Conservation (phyloP, 2,888 invertebrate species). For the Rhaphigaster nebulosa region DNA sequence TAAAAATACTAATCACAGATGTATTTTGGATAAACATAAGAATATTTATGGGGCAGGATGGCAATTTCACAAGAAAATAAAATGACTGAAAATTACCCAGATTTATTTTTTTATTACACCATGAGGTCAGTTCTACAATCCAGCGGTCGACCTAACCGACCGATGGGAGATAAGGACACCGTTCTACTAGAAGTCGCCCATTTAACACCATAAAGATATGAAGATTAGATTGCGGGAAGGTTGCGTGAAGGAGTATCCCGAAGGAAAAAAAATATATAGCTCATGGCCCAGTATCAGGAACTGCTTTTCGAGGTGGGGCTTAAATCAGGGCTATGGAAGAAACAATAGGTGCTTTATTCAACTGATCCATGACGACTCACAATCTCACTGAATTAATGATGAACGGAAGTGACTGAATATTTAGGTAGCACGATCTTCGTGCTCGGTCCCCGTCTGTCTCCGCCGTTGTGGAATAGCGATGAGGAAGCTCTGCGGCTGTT, state of each 20-base stretch:
- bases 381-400: slow-evolving; percentile 39
- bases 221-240: slow-evolving; percentile 36
- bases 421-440: slow-evolving; percentile 44
- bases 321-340: slow-evolving; percentile 11
- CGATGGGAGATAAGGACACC: slow-evolving; percentile 25
- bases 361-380: slow-evolving; percentile 37
- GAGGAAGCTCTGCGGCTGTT: neutral
- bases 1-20: neutral
- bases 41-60: neutral
- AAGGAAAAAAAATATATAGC: neutral
- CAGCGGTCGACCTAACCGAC: neutral
- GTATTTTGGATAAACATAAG: neutral
- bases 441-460: neutral
- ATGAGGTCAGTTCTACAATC: neutral
- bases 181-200: slow-evolving; percentile 43
- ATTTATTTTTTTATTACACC: slow-evolving; percentile 5
- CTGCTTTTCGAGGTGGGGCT: neutral
- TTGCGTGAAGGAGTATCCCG: slow-evolving; percentile 45
- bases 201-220: slow-evolving; percentile 41
- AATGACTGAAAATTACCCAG: neutral
- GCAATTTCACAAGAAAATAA: neutral
- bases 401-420: slow-evolving; percentile 28
- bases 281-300: slow-evolving; percentile 40
- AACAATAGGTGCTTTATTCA: slow-evolving; percentile 43
- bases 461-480: slow-evolving; percentile 44